These are phyloP conservation scores for Austrolebias charrua DNA, from an alignment of 2,797 vertebrate genomes.

Conservation along the genomic window DNA sequence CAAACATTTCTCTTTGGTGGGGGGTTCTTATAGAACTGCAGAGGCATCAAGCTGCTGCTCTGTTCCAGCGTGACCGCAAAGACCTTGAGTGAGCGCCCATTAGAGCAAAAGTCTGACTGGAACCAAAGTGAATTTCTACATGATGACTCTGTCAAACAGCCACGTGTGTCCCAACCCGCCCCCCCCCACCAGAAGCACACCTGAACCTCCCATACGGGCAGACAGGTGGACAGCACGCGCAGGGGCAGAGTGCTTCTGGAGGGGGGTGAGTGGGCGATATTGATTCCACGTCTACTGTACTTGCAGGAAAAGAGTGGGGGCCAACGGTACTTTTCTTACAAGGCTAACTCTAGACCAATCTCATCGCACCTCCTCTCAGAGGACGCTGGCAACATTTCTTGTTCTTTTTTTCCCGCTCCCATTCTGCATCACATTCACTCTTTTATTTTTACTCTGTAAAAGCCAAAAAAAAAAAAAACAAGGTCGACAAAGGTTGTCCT, in stretches of 20 bases:
- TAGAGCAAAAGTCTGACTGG: conserved; percentile 65
- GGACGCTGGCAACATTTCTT: conserved; percentile 55
- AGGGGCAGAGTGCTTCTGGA: conserved; percentile 50
- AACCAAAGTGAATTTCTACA: conserved; percentile 76
- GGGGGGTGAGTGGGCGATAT: conserved; percentile 64
- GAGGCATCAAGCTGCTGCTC: conserved; percentile 38
- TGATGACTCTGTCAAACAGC: conserved; percentile 73
- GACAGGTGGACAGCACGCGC: conserved; percentile 69
- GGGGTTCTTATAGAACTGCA: conserved; percentile 18
- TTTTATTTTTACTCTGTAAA: conserved; percentile 77
- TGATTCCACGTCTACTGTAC: conserved; percentile 77
- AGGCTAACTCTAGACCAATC: conserved; percentile 75
- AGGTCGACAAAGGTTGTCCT: conserved; percentile 74
- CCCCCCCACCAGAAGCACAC: conserved; percentile 31
- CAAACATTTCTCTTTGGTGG: conserved; percentile 26
- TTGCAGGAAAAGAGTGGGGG: conserved; percentile 62
- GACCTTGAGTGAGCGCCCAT: conserved; percentile 70
- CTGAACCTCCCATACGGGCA: conserved; percentile 44
- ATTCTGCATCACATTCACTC: conserved; percentile 63
- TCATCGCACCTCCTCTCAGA: conserved; percentile 72
- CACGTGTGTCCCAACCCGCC: conserved; percentile 42
- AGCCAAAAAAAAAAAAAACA: conserved; percentile 67
- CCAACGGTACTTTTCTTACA: conserved; percentile 72
- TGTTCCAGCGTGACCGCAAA: conserved; percentile 54
- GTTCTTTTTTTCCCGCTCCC: conserved; percentile 47